Percentiles rank a stretch among this genome's conserved stretches.
These are phyloP conservation scores for Caenorhabditis angaria DNA, from an alignment of 2,888 invertebrate genomes.

Conservation along the genomic window DNA sequence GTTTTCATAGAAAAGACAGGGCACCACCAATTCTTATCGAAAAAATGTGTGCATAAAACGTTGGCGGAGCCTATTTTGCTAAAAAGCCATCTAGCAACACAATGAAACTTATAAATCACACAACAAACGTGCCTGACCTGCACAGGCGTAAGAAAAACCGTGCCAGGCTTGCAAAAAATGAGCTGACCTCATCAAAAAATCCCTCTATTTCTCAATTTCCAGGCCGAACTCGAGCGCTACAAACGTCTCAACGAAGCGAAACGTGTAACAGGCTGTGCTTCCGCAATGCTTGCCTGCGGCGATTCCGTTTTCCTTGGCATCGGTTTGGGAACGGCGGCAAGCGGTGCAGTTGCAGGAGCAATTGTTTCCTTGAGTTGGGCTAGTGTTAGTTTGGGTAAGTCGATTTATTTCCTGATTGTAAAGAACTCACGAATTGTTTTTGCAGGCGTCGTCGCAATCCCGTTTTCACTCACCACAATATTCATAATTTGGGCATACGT, in stretches of 20 bases:
- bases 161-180: too few relatives aligned
- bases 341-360: conserved; percentile 64
- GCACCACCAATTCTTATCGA: too few relatives aligned
- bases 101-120: too few relatives aligned
- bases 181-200: too few relatives aligned
- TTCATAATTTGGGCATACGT: conserved; percentile 71
- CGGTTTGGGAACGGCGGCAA: conserved; percentile 57
- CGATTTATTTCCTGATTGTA: not conserved
- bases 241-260: conserved; percentile 69
- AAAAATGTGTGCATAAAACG: too few relatives aligned
- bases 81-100: too few relatives aligned
- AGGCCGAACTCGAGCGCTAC: conserved; percentile 69
- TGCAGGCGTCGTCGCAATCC: conserved; percentile 69
- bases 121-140: too few relatives aligned
- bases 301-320: conserved; percentile 68
- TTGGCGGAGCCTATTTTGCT: too few relatives aligned
- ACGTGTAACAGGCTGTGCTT: conserved; percentile 58
- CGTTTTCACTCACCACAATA: conserved; percentile 62
- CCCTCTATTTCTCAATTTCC: too few relatives aligned
- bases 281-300: conserved; percentile 69
- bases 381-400: conserved; percentile 57
- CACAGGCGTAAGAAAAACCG: too few relatives aligned
- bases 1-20: conserved; percentile 6
- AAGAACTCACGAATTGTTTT: not conserved
- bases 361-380: too few relatives aligned